Percentiles rank a stretch among this genome's conserved stretches.
Evolutionary conservation across 2,113 vertebrate genomes (phyloP).

Genomic region (Bos indicus): DNA sequence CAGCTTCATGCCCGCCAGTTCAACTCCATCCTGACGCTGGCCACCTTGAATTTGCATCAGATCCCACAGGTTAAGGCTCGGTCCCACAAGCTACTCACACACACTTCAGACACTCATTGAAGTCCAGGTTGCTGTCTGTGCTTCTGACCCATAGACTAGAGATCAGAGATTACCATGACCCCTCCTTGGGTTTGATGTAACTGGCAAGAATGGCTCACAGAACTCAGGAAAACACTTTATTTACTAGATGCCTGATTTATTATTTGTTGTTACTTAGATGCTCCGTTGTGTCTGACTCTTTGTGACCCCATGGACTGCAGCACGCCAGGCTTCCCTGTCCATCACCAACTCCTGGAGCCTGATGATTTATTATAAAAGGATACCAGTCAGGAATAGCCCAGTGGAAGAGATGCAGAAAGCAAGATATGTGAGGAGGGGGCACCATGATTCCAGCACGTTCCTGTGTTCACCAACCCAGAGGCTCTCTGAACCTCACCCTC

Average conservation of each 20-base stretch:
- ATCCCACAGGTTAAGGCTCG: not conserved
- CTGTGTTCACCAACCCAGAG: too few species aligned
- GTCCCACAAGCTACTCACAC: too few species aligned
- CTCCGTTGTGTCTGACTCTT: not conserved
- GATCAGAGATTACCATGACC: too few species aligned
- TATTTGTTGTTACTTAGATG: rapidly evolving
- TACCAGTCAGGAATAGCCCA: not conserved
- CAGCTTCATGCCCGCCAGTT: too few species aligned
- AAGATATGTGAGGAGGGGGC: too few species aligned
- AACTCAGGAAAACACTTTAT: not conserved
- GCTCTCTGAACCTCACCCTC: not conserved
- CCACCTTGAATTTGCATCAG: too few species aligned
- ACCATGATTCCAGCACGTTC: rapidly evolving
- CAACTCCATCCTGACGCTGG: not conserved
- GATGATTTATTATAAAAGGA: not conserved
- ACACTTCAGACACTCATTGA: too few species aligned
- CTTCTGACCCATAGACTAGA: not conserved
- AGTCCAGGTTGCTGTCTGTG: not conserved
- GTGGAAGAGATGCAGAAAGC: not conserved
- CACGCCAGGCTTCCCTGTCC: not conserved
- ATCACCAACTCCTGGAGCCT: not conserved
- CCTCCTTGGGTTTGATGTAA: too few species aligned
- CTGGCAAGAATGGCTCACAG: not conserved
- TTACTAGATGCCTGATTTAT: not conserved
- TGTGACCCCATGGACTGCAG: not conserved